Conservation (phyloP, 2,113 vertebrate genomes). For the Rhegmatorhina hoffmannsi region DNA sequence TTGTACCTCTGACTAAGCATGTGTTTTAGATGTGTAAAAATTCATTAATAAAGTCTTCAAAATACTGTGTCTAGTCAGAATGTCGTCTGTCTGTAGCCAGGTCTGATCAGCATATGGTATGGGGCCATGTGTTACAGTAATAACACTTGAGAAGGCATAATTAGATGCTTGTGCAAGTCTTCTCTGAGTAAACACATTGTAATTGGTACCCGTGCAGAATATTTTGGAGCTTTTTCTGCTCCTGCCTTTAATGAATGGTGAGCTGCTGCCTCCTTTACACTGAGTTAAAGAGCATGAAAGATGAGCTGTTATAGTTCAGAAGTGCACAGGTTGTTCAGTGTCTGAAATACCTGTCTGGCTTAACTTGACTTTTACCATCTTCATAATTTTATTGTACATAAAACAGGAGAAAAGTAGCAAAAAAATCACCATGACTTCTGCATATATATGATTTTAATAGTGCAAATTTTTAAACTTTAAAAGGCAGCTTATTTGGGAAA, state of each 20-base stretch:
- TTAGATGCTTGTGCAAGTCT: constrained; percentile 27
- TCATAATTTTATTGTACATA: not conserved
- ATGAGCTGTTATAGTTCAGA: not conserved
- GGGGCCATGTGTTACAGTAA: not conserved
- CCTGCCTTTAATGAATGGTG: not conserved
- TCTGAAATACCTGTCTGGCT: not conserved
- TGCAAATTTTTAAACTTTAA: not conserved
- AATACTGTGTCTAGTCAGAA: constrained; percentile 38
- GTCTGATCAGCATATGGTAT: constrained; percentile 6
- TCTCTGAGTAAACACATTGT: constrained; percentile 17
- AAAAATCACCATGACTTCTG: not conserved
- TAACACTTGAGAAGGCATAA: not conserved
- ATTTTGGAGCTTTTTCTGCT: constrained; percentile 8
- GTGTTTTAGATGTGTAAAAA: not conserved
- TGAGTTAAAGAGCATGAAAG: not conserved
- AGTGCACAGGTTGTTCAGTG: not conserved
- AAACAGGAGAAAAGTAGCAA: not conserved
- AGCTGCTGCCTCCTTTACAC: not conserved
- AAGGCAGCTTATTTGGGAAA: not conserved
- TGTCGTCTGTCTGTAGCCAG: constrained; percentile 38
- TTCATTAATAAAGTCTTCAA: constrained; percentile 51
- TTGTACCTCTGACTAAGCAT: constrained; percentile 19
- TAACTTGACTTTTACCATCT: not conserved
- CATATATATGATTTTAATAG: not conserved
- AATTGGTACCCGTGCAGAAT: not conserved